phyloP scores from a whole-genome alignment of 2,113 vertebrate species.

The Strix aluco region DNA sequence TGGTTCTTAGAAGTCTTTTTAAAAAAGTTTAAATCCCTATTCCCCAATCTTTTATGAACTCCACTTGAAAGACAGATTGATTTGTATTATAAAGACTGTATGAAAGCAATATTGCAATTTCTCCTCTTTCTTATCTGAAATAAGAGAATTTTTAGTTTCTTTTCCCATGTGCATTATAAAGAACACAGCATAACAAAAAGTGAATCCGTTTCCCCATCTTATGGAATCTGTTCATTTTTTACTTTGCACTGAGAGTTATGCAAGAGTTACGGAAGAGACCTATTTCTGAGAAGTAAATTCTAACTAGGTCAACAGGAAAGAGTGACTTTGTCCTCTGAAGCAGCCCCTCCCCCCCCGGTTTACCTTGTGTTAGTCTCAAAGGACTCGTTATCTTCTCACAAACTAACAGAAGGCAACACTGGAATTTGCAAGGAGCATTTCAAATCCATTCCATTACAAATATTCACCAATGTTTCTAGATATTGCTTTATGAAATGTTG shows the following conservation, averaged over 20 bases:
- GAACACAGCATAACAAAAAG: background rate
- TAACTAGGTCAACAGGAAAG: constrained; percentile 34
- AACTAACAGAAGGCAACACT: background rate
- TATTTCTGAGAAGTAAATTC: constrained; percentile 14
- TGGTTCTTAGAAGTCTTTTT: background rate
- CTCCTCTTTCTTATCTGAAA: constrained; percentile 4
- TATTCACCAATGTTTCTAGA: background rate
- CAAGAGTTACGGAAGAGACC: background rate
- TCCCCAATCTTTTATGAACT: background rate
- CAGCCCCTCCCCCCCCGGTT: background rate
- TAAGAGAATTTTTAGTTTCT: background rate
- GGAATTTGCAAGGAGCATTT: background rate
- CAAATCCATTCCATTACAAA: background rate
- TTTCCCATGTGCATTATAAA: background rate
- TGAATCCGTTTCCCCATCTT: background rate
- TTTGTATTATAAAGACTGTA: constrained; percentile 17
- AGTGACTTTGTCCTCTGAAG: constrained; percentile 1
- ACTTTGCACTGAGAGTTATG: background rate
- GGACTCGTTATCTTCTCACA: constrained; percentile 18
- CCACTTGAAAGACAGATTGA: background rate
- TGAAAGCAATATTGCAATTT: constrained; percentile 25
- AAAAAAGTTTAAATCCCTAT: background rate
- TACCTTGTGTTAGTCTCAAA: constrained; percentile 32
- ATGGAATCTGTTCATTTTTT: background rate
- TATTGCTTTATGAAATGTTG: background rate